Conservation (phyloP, 2,113 vertebrate species). For the Pan troglodytes region NHGRI_mPanTro3-v2.1_pri NC_072410.2:13399501-13400000, state of each 20-base stretch:
- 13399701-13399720: neutral
- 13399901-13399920: neutral
- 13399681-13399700: neutral
- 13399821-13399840: neutral
- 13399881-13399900: neutral
- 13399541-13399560: neutral
- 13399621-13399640: rapidly evolving
- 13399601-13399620: neutral
- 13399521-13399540: neutral
- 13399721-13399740: neutral
- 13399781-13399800: neutral
- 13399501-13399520: neutral
- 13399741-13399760: rapidly evolving
- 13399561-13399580: neutral
- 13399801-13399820: neutral
- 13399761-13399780: neutral
- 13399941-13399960: neutral
- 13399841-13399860: neutral
- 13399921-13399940: neutral
- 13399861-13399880: neutral
- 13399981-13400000: neutral
- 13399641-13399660: rapidly evolving
- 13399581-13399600: neutral
- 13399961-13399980: neutral
- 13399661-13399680: rapidly evolving